phyloP scores from a whole-genome alignment of 2,888 invertebrate species.

The Slavum lentiscoides region DNA sequence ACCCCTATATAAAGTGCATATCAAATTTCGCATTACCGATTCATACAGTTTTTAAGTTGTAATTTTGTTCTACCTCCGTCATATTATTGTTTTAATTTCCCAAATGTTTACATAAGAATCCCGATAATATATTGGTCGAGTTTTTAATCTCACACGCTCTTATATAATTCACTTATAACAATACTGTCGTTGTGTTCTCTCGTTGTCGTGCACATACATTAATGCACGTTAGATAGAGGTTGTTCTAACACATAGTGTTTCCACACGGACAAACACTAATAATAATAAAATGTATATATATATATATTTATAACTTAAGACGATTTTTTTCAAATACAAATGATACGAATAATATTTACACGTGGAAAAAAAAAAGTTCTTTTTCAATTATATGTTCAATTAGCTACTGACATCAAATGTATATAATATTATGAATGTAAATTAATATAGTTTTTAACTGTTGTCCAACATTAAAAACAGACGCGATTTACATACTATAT shows the following conservation, averaged over 20 bases:
- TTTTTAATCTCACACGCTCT: too few species aligned
- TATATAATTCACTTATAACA: too few species aligned
- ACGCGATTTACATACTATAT: background rate
- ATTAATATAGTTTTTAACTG: too few species aligned
- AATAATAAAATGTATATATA: background rate
- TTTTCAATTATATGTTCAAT: background rate
- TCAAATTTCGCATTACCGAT: background rate
- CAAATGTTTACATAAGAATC: too few species aligned
- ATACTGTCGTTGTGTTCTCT: background rate
- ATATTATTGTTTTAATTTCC: background rate
- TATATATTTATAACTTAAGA: constrained; percentile 9
- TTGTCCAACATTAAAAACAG: background rate
- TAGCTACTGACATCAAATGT: background rate
- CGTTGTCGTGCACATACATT: background rate
- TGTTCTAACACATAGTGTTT: constrained; percentile 34
- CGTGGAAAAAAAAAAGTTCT: background rate
- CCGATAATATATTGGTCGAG: too few species aligned
- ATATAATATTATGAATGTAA: background rate
- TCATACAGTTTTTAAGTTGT: too few species aligned
- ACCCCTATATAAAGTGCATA: constrained; percentile 49
- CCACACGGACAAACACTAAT: background rate
- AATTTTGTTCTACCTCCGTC: background rate
- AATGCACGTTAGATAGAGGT: constrained; percentile 50
- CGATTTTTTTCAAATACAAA: background rate
- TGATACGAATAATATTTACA: constrained; percentile 30